phyloP scores from a whole-genome alignment of 2,888 invertebrate genomes.

The Corythucha ciliata region DNA sequence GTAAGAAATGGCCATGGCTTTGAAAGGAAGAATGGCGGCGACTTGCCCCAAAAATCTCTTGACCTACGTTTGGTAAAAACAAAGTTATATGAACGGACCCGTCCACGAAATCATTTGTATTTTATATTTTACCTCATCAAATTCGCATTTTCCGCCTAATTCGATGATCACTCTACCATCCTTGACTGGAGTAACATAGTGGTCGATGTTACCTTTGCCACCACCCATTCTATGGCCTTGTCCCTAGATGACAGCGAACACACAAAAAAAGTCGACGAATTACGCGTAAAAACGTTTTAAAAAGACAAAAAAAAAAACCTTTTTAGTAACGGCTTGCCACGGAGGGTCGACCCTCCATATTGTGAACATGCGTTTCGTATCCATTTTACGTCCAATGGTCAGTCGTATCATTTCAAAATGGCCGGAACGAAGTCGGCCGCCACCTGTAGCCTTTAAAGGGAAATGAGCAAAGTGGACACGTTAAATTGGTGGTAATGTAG shows the following conservation, averaged over 20 bases:
- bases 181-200: slow-evolving; percentile 90
- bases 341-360: slow-evolving; percentile 90
- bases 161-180: slow-evolving; percentile 86
- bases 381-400: slow-evolving; percentile 65
- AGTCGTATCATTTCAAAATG: slow-evolving; percentile 87
- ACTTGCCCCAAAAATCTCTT: slow-evolving; percentile 55
- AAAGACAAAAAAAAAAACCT: no score
- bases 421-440: slow-evolving; percentile 67
- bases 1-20: slow-evolving; percentile 73
- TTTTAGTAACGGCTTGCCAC: slow-evolving; percentile 90
- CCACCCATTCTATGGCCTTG: slow-evolving; percentile 91
- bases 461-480: no score
- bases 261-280: slow-evolving; percentile 14
- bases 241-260: no score
- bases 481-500: no score
- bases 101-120: no score
- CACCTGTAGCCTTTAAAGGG: slow-evolving; percentile 59
- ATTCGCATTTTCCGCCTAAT: slow-evolving; percentile 84
- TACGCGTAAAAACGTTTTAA: neutral
- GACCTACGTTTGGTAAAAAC: slow-evolving; percentile 39
- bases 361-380: slow-evolving; percentile 77
- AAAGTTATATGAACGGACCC: slow-evolving; percentile 14
- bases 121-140: slow-evolving; percentile 55
- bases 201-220: slow-evolving; percentile 89
- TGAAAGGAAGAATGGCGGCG: slow-evolving; percentile 75